These are phyloP conservation scores for Hipposideros larvatus DNA, from an alignment of 2,797 vertebrate species.

Conservation along the genomic window DNA sequence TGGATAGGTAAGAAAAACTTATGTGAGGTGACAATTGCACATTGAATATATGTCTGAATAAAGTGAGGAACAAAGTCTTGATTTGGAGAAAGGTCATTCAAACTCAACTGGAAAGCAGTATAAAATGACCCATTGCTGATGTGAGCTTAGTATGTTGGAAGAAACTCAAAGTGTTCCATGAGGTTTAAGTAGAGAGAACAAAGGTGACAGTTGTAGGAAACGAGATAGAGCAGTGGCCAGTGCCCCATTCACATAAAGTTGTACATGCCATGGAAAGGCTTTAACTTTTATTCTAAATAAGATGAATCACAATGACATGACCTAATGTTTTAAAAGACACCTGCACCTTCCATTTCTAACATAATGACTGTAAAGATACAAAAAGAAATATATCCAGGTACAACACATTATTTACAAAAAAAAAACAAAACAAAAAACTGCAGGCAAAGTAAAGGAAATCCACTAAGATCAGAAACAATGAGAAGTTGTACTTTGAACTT, in stretches of 20 bases:
- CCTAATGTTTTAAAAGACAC: background rate
- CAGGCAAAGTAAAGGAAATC: background rate
- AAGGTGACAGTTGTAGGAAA: background rate
- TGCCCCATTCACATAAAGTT: background rate
- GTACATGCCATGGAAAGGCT: background rate
- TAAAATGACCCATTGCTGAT: background rate
- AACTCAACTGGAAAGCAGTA: background rate
- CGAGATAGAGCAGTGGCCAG: background rate
- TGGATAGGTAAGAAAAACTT: background rate
- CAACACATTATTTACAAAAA: background rate
- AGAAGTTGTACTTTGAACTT: background rate
- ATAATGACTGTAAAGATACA: background rate
- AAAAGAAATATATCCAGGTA: background rate
- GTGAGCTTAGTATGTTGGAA: background rate
- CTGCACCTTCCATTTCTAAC: background rate
- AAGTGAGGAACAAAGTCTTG: background rate
- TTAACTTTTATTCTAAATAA: background rate
- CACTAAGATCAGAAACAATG: background rate
- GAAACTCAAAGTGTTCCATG: background rate
- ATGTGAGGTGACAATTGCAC: background rate
- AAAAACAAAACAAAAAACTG: too few species aligned
- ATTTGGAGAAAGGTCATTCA: background rate
- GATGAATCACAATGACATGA: background rate
- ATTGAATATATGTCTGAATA: background rate
- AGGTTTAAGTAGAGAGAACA: background rate